These are phyloP conservation scores for Nothobranchius furzeri DNA, from an alignment of 2,113 vertebrate genomes.

Conservation along the genomic window DNA sequence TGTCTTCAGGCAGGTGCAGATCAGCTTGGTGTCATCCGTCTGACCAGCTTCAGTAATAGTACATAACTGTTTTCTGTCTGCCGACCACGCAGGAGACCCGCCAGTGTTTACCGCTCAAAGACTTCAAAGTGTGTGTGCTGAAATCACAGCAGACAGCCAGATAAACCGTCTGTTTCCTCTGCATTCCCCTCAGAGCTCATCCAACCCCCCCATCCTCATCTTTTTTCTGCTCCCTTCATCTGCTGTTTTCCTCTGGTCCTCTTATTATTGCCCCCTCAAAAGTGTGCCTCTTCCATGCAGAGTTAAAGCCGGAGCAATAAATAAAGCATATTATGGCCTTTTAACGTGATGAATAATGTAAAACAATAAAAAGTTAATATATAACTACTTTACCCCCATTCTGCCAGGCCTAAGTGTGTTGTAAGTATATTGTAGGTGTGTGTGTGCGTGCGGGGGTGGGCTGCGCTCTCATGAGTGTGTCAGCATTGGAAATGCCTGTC, in stretches of 20 bases:
- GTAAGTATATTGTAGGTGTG: slow-evolving; percentile 62
- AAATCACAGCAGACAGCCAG: slow-evolving; percentile 68
- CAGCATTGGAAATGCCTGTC: slow-evolving; percentile 61
- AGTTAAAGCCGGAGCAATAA: slow-evolving; percentile 70
- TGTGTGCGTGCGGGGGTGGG: slow-evolving; percentile 20
- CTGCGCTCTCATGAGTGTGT: slow-evolving; percentile 54
- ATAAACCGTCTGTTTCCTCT: slow-evolving; percentile 73
- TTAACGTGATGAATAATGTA: slow-evolving; percentile 82
- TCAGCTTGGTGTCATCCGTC: slow-evolving; percentile 62
- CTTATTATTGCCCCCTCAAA: slow-evolving; percentile 36
- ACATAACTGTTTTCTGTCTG: slow-evolving; percentile 56
- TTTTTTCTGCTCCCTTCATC: not conserved
- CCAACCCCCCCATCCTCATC: not conserved
- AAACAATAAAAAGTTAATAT: slow-evolving; percentile 81
- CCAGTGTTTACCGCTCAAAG: slow-evolving; percentile 61
- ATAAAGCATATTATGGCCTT: slow-evolving; percentile 80
- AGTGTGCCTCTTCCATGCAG: slow-evolving; percentile 57
- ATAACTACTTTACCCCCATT: slow-evolving; percentile 79
- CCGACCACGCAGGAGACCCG: slow-evolving; percentile 29
- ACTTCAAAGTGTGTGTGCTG: slow-evolving; percentile 65
- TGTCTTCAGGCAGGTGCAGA: slow-evolving; percentile 65
- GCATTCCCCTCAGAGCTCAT: slow-evolving; percentile 41
- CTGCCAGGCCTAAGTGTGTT: slow-evolving; percentile 74
- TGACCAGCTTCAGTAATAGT: slow-evolving; percentile 43
- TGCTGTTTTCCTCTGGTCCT: slow-evolving; percentile 29